Conservation (phyloP, 2,797 vertebrate species). For the Enteromius thamalakanensis region DNA sequence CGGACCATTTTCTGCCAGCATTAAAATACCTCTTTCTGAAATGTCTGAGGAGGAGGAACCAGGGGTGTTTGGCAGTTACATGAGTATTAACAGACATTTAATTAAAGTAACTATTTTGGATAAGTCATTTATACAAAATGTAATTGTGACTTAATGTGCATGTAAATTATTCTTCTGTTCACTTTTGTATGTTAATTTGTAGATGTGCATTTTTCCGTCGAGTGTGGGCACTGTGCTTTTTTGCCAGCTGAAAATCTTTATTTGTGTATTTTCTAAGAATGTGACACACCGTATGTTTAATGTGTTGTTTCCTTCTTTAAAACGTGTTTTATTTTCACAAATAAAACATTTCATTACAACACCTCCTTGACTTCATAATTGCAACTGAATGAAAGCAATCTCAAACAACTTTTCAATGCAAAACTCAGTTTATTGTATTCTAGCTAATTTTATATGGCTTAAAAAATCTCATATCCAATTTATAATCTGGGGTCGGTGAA, state of each 20-base stretch:
- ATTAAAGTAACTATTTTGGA: background rate
- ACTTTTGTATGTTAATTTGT: conserved; percentile 20
- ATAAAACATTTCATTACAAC: conserved; percentile 62
- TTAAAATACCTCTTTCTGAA: background rate
- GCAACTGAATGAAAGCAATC: background rate
- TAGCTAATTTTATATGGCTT: background rate
- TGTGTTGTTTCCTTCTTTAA: background rate
- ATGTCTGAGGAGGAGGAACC: background rate
- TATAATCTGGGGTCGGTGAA: background rate
- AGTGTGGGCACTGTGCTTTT: background rate
- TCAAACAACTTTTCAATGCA: background rate
- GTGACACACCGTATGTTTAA: conserved; percentile 59
- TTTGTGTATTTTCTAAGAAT: conserved; percentile 80
- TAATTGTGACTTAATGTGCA: background rate
- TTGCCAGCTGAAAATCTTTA: conserved; percentile 53
- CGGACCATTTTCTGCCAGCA: background rate
- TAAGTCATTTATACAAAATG: background rate
- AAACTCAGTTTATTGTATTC: background rate
- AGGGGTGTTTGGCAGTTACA: background rate
- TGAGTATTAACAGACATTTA: background rate
- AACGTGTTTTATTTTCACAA: conserved; percentile 56
- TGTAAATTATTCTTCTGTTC: conserved; percentile 22
- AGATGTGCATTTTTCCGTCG: background rate
- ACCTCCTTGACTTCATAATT: background rate
- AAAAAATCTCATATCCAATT: background rate